phyloP scores from a whole-genome alignment of 2,888 invertebrate species.

The Leucoma salicis region DNA sequence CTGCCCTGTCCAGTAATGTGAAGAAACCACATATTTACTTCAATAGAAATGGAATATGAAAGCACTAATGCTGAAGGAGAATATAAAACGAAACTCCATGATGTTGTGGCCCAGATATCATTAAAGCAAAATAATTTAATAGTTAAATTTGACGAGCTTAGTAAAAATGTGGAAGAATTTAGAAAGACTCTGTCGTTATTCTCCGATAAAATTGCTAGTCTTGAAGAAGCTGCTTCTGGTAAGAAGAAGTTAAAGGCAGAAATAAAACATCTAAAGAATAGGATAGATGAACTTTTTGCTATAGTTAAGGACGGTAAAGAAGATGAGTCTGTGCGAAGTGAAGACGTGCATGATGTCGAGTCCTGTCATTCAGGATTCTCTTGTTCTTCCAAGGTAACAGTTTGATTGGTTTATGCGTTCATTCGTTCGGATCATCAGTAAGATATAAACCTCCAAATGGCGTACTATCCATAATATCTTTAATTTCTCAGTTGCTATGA shows the following conservation, averaged over 20 bases:
- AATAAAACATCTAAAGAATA: conserved; percentile 50
- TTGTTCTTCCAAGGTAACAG: conserved; percentile 63
- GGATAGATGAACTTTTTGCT: conserved; percentile 62
- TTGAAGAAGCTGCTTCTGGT: conserved; percentile 54
- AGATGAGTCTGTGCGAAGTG: conserved; percentile 48
- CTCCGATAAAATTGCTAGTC: conserved; percentile 48
- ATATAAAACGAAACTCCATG: conserved; percentile 43
- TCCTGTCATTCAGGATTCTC: conserved; percentile 70
- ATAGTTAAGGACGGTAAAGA: conserved; percentile 69
- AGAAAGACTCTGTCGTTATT: conserved; percentile 44
- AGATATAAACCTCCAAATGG: too few relatives aligned
- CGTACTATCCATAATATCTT: too few relatives aligned
- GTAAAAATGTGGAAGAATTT: conserved; percentile 57
- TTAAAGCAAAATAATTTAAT: conserved; percentile 50
- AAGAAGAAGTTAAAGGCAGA: conserved; percentile 51
- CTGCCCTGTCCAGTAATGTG: conserved; percentile 17
- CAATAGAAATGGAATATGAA: conserved; percentile 38
- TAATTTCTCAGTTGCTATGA: too few relatives aligned
- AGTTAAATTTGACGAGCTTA: conserved; percentile 54
- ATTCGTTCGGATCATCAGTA: too few relatives aligned
- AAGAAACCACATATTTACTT: conserved; percentile 18
- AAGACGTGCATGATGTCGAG: conserved; percentile 57
- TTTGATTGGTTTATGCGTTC: too few relatives aligned
- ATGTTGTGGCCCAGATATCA: conserved; percentile 53
- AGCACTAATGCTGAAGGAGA: conserved; percentile 35